Evolutionary conservation across 2,888 invertebrate species (phyloP).

Genomic region (Ectropis crepuscularia): DNA sequence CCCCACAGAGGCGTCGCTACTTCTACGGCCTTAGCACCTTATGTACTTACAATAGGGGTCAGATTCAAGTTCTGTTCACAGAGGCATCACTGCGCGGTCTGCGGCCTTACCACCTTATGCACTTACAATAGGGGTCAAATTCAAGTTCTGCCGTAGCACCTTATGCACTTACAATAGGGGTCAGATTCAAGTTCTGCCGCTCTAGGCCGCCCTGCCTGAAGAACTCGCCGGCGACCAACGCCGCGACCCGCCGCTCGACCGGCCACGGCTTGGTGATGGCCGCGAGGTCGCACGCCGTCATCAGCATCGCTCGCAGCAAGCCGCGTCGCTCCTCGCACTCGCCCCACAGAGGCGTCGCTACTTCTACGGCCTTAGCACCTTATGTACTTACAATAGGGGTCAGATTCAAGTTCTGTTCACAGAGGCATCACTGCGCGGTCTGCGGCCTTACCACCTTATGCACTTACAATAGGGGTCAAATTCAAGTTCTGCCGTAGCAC

Average conservation of each 20-base stretch:
- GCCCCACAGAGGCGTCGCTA: slow-evolving; percentile 86
- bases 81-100: slow-evolving; percentile 60
- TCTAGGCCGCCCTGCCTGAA: slow-evolving; percentile 97
- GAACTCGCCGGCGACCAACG: slow-evolving; percentile 96
- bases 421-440: slow-evolving; percentile 60
- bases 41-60: no score
- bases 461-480: slow-evolving; percentile 94
- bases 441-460: slow-evolving; percentile 75
- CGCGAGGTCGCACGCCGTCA: slow-evolving; percentile 97
- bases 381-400: no score
- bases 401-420: no score
- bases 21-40: no score
- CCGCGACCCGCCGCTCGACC: slow-evolving; percentile 95
- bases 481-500: slow-evolving; percentile 94
- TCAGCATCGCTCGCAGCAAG: slow-evolving; percentile 94
- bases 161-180: slow-evolving; percentile 90
- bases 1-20: slow-evolving; percentile 89
- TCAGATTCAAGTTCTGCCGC: slow-evolving; percentile 93
- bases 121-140: slow-evolving; percentile 95
- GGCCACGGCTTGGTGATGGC: slow-evolving; percentile 98
- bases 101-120: slow-evolving; percentile 75
- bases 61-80: no score
- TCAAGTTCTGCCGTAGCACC: slow-evolving; percentile 92
- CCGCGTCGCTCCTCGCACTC: slow-evolving; percentile 91
- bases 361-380: no score